Conservation (phyloP, 92 coral and sea anemone species). For the Ricordea florida region DNA sequence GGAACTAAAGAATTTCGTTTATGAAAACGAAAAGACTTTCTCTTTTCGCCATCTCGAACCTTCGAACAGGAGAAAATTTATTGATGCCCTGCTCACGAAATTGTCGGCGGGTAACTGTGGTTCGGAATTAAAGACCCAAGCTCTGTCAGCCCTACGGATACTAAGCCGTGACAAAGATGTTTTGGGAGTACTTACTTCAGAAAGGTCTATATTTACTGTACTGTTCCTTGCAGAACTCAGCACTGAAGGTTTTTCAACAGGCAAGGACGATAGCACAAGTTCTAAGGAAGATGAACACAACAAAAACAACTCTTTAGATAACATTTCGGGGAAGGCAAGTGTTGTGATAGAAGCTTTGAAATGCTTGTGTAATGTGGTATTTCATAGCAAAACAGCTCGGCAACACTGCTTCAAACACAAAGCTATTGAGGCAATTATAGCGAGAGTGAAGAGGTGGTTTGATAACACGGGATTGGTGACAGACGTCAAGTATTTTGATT, state of each 20-base stretch:
- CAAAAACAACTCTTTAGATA: neutral
- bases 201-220: conserved; percentile 68
- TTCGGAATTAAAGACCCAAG: conserved; percentile 50
- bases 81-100: conserved; percentile 68
- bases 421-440: conserved; percentile 63
- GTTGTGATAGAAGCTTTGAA: conserved; percentile 83
- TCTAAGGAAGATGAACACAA: conserved; percentile 33
- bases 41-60: conserved; percentile 73
- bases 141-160: conserved; percentile 84
- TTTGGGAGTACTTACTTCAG: conserved; percentile 75
- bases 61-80: conserved; percentile 66
- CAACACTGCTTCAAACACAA: conserved; percentile 63
- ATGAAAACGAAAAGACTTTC: conserved; percentile 70
- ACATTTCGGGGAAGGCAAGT: neutral
- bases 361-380: conserved; percentile 94
- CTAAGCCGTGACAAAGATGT: conserved; percentile 90
- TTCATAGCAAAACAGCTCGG: conserved; percentile 79
- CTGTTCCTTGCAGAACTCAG: conserved; percentile 74
- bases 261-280: conserved; percentile 3
- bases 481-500: conserved; percentile 82
- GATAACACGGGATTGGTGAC: conserved; percentile 52
- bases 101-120: conserved; percentile 31
- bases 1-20: no score
- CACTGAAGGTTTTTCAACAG: conserved; percentile 23
- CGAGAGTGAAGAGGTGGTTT: conserved; percentile 74